Evolutionary conservation across 2,113 vertebrate species (phyloP).

Genomic region (Lagenorhynchus albirostris): DNA sequence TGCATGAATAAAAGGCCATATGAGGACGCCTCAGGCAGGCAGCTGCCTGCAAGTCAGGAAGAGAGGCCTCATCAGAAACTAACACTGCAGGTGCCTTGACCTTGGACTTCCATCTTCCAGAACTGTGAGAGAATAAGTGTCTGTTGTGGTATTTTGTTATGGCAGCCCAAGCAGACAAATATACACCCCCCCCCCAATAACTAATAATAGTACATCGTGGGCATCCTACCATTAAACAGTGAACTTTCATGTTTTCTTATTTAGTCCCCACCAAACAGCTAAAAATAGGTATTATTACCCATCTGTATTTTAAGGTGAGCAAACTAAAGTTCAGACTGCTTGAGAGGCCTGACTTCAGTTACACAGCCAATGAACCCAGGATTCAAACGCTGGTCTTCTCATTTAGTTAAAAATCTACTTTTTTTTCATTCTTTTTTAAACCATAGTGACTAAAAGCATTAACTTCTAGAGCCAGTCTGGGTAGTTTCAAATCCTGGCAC

Average conservation of each 20-base stretch:
- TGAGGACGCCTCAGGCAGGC: not conserved
- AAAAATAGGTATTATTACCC: not conserved
- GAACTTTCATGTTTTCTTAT: not conserved
- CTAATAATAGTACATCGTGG: not conserved
- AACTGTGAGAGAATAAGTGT: not conserved
- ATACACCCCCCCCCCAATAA: not conserved
- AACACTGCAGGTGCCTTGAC: not conserved
- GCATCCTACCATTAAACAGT: not conserved
- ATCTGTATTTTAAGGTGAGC: not conserved
- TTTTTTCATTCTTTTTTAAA: not conserved
- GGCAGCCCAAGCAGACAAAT: not conserved
- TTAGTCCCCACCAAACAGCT: not conserved
- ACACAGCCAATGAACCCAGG: not conserved
- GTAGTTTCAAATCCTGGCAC: not conserved
- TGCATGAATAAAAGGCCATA: not conserved
- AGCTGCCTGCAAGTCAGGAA: accelerated
- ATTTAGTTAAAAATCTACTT: not conserved
- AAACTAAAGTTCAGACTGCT: not conserved
- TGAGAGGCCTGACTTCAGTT: not conserved
- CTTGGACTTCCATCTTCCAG: not conserved
- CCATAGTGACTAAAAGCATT: not conserved
- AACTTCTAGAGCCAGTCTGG: not conserved
- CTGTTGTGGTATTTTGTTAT: not conserved
- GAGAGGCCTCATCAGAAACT: not conserved
- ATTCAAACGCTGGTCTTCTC: not conserved